These are phyloP conservation scores for Urocyon cinereoargenteus DNA, from an alignment of 2,797 vertebrate genomes.

Conservation along the genomic window DNA sequence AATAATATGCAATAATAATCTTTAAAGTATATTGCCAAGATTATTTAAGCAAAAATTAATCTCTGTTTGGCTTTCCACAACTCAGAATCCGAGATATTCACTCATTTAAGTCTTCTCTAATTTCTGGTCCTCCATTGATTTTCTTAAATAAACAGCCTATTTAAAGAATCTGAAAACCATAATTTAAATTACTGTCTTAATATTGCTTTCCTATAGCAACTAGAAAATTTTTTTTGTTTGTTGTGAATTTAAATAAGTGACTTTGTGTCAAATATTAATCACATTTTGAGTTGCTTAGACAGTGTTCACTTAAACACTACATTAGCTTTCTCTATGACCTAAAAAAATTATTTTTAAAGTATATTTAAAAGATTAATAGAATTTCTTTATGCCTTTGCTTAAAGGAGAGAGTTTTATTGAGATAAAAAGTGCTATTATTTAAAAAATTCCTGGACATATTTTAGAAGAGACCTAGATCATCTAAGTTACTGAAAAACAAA, in stretches of 20 bases:
- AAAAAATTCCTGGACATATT: neutral
- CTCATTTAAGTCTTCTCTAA: conserved; percentile 7
- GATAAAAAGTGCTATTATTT: neutral
- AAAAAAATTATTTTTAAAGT: conserved; percentile 21
- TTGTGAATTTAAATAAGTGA: conserved; percentile 14
- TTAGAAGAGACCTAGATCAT: conserved; percentile 20
- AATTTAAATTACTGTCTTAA: conserved; percentile 26
- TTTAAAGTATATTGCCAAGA: neutral
- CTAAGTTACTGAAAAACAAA: neutral
- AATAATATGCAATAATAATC: neutral
- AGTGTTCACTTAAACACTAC: neutral
- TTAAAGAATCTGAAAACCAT: conserved; percentile 6
- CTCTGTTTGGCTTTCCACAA: neutral
- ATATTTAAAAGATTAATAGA: conserved; percentile 6
- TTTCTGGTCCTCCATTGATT: neutral
- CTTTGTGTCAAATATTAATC: neutral
- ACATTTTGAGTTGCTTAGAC: neutral
- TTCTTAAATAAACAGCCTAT: neutral
- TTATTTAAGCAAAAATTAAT: conserved; percentile 26
- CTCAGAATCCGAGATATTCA: neutral
- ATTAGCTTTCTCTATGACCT: neutral
- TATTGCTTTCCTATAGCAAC: neutral
- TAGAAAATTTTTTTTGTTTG: neutral
- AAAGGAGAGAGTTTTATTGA: conserved; percentile 23
- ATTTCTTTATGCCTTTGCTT: conserved; percentile 43